These are phyloP conservation scores for Melanaphis sacchari DNA, from an alignment of 1,140 invertebrate genomes.

Conservation along the genomic window DNA sequence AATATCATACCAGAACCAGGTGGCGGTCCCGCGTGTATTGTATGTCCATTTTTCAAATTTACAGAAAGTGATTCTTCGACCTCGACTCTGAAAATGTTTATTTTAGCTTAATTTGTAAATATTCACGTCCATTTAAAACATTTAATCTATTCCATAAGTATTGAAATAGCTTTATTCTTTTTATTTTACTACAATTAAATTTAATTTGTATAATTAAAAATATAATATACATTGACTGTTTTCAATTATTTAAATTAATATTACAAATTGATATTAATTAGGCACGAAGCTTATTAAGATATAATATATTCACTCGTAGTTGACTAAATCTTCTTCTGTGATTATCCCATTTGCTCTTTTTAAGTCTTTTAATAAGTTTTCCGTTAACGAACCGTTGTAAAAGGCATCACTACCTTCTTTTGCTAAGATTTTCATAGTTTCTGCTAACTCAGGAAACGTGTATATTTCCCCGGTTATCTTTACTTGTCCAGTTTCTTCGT, in stretches of 20 bases:
- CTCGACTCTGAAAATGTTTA: slow-evolving; percentile 64
- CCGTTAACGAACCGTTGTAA: slow-evolving; percentile 75
- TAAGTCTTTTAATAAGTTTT: slow-evolving; percentile 76
- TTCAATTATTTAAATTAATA: background rate
- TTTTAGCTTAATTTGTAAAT: background rate
- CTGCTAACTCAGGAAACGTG: slow-evolving; percentile 71
- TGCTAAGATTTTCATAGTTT: slow-evolving; percentile 77
- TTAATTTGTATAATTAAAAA: background rate
- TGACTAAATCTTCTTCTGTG: slow-evolving; percentile 77
- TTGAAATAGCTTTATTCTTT: background rate
- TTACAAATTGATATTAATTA: background rate
- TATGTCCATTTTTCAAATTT: slow-evolving; percentile 67
- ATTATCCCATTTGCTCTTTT: slow-evolving; percentile 77
- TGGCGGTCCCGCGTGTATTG: slow-evolving; percentile 74
- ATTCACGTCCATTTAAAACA: background rate
- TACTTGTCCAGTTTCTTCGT: slow-evolving; percentile 69
- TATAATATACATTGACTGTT: background rate
- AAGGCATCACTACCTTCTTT: slow-evolving; percentile 69
- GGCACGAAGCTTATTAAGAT: background rate
- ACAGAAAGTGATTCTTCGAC: slow-evolving; percentile 71
- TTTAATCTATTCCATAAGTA: background rate
- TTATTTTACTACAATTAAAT: background rate
- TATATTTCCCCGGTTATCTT: slow-evolving; percentile 72
- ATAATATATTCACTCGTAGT: slow-evolving; percentile 64
- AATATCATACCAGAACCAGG: slow-evolving; percentile 84